Conservation (phyloP, 2,888 invertebrate genomes). For the Megastigmus dorsalis region DNA sequence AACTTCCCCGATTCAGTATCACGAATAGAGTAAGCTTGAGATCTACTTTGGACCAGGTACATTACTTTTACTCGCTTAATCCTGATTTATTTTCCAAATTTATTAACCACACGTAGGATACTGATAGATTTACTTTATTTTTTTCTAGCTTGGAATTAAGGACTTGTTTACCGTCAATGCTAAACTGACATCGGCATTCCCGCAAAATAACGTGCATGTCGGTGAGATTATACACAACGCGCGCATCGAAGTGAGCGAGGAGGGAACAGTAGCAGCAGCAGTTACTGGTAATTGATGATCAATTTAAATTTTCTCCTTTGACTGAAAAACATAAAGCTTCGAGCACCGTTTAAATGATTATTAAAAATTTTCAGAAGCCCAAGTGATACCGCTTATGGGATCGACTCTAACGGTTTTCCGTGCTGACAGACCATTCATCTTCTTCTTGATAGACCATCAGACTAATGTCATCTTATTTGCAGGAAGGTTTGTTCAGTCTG, state of each 20-base stretch:
- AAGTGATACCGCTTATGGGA: slow-evolving; percentile 80
- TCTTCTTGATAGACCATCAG: slow-evolving; percentile 79
- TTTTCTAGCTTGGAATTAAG: slow-evolving; percentile 77
- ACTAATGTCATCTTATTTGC: slow-evolving; percentile 79
- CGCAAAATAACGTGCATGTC: slow-evolving; percentile 72
- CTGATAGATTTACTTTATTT: slow-evolving; percentile 22
- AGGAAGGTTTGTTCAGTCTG: slow-evolving; percentile 77
- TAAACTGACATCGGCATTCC: slow-evolving; percentile 78
- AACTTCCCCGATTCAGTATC: slow-evolving; percentile 79
- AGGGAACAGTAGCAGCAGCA: slow-evolving; percentile 81
- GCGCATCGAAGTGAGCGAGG: slow-evolving; percentile 80
- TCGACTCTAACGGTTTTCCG: slow-evolving; percentile 75
- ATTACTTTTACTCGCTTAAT: slow-evolving; percentile 60
- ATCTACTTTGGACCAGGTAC: slow-evolving; percentile 75
- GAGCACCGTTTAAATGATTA: slow-evolving; percentile 10
- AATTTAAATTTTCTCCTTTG: too few species aligned
- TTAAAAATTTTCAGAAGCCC: slow-evolving; percentile 71
- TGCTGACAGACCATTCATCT: slow-evolving; percentile 80
- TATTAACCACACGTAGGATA: background rate
- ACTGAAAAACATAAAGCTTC: too few species aligned
- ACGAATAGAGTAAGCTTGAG: slow-evolving; percentile 77
- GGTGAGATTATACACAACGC: slow-evolving; percentile 80
- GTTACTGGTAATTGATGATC: slow-evolving; percentile 73
- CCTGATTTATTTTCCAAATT: background rate
- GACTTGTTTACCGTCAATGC: slow-evolving; percentile 78